Base-by-base conservation (phyloP, 2,888 invertebrate genomes). In the Thysanoteuthis rhombus region DNA sequence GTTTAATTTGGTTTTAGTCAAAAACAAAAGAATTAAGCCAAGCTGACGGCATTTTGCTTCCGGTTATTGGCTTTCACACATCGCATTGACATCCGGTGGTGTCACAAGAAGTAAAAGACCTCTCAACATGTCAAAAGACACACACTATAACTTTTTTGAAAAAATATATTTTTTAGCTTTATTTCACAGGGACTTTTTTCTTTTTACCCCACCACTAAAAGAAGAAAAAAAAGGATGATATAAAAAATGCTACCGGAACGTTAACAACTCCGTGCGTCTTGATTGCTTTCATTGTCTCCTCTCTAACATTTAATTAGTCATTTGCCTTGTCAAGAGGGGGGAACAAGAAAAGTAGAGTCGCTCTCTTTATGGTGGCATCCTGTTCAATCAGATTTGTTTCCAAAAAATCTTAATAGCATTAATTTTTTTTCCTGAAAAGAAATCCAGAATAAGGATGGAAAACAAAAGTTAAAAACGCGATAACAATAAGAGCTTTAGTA, bases 1-100 rank as follows among this genome's bases (percentile, higher is more conserved):
- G n/a, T 75, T 75, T 36, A 75, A 75, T 75, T 75, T 75, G 75
- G 75, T 75, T 75, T n/a, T n/a, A 75, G 75, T 75, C 16, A 1
- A 75, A 75, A 75, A 75, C 75, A 75, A 52, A 52, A 52, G 52
- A 52, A 52, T 52, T 52, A 52, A 52, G 52, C 52, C 75, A 75
- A 36, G 75, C 75, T 75, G 75, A 75, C 75, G 75, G 36, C 75
- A 58, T 75, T 19, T 75, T 75, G 75, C 75, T 75, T 75, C 75
- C 75, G 75, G 75, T 75, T 75, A 75, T n/a, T 75, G 75, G 75
- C 75, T 75, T 75, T 75, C n/a, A 75, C 75, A 75, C 75, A n/a
- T 36, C 75, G n/a, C n/a, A 75, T 75, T 75, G 25, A 75, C 75
- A 16, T 75, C 75, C 75, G 75, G 75, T 75, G n/a, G n/a, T n/a